Base-by-base conservation (phyloP, 2,113 vertebrate genomes). In the Prochilodus magdalenae region DNA sequence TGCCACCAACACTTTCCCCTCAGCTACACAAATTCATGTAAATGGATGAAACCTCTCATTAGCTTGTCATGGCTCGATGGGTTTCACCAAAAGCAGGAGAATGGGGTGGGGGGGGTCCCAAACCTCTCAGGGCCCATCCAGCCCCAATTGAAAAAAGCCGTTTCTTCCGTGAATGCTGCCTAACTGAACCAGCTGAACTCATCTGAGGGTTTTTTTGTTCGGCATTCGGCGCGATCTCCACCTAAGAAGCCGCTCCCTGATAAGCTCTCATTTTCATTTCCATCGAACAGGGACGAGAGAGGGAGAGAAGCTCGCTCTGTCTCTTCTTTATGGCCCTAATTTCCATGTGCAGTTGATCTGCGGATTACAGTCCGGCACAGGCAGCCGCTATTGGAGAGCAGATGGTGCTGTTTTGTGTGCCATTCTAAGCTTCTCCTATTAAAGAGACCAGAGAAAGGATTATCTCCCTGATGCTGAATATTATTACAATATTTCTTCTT, bases 371-470 rank as follows among this genome's bases (percentile, higher is more conserved):
- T 82, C 83, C 80, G 47, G 70, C 76, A 29, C 36, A 62, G 74
- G 71, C 80, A 72, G 53, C 67, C 67, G 78, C 80, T 81, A 79
- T 82, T 77, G 83, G 69, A 13, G 59, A 86, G 83, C 83, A 87
- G 87, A 88, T 88, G 88, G 85, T 78, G 72, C 27, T 62, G 82
- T 71, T 89, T 84, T 88, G 78, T 83, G 83, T 86, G 82, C 78
- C 71, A 79, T 84, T 81, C 81, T 87, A 79, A 87, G 83, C 84
- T 84, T 72, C 77, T 81, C 75, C 78, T 84, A 70, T 83, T 84
- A 85, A 84, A 83, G 81, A 83, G 83, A 86, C 71, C 80, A 87
- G 79, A 87, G 79, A 81, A 84, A 73, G 88, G 84, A 88, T 89
- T 88, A 85, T 75, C 79, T 83, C 62, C 73, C 73, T 70, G 80